Percentiles rank a stretch among this genome's conserved stretches.
phyloP scores from a whole-genome alignment of 2,113 vertebrate genomes.

The Aplodontia rufa region DNA sequence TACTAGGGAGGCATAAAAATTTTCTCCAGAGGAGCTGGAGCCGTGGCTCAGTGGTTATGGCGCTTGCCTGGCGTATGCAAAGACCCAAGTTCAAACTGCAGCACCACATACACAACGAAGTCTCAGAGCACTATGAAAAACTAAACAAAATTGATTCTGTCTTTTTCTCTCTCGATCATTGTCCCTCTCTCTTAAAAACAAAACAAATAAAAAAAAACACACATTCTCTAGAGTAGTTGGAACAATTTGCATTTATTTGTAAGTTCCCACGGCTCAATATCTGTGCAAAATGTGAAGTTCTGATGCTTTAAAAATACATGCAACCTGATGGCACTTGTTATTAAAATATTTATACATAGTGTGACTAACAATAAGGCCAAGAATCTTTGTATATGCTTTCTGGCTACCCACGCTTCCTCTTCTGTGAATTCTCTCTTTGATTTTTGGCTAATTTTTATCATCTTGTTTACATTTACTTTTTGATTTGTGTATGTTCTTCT shows the following conservation, averaged over 20 bases:
- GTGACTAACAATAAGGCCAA: not conserved
- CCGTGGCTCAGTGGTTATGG: too few species aligned
- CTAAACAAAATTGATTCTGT: too few species aligned
- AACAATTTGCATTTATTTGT: not conserved
- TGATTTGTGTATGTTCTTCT: not conserved
- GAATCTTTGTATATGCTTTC: not conserved
- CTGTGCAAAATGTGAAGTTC: not conserved
- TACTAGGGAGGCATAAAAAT: not conserved
- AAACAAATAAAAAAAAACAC: too few species aligned
- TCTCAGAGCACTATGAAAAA: too few species aligned
- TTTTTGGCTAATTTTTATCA: not conserved
- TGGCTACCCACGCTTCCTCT: not conserved
- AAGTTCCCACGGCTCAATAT: not conserved
- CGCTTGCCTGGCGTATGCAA: too few species aligned
- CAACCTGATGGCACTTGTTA: not conserved
- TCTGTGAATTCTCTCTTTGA: not conserved
- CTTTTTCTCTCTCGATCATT: too few species aligned
- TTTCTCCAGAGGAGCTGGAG: not conserved
- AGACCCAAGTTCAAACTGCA: too few species aligned
- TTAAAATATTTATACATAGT: not conserved
- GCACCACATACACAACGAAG: too few species aligned
- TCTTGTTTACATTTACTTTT: not conserved
- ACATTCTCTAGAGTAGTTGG: not conserved
- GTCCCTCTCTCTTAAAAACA: too few species aligned
- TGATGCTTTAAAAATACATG: not conserved